Evolutionary conservation across 2,113 vertebrate genomes (phyloP), one percentile per base, ranked within the genome.

Genomic region (Myiozetetes cayanensis): DNA sequence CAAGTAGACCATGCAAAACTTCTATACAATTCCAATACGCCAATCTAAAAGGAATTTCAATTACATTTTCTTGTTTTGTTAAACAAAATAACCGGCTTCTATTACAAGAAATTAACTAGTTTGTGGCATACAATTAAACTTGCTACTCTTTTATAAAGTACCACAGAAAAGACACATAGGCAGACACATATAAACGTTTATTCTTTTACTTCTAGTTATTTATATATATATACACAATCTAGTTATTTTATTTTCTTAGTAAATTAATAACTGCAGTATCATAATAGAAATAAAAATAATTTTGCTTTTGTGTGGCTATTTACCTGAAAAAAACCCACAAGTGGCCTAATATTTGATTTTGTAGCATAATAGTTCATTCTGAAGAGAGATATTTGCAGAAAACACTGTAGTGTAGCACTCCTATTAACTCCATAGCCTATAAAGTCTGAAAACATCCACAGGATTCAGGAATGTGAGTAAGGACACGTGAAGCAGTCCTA

Each of bases 401-500:
- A 63, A 47, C 39, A 14, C 22, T 12, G 15, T 7, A 67, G n/a
- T 7, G 4, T 10, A 31, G 14, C 4, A 2, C 30, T 80, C 53
- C 35, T 56, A 14, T 33, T 37, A 66, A 4, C n/a, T 27, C 41
- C 3, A 11, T 0, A 30, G 10, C 27, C 37, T 17, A 11, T 22
- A 2, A 62, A 62, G 37, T 19, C n/a, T 41, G 30, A 47, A 71
- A 37, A 37, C 16, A 27, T 30, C 8, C 31, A 12, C 3, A 8
- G 30, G 8, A 16, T 25, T 4, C 4, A 22, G 52, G n/a, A 84
- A 39, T 8, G 4, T 0, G 10, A 50, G 31, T 10, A 19, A 37
- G 37, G 41, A 17, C 33, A 15, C 1, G 1, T 0, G 16, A 43
- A 47, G 52, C 3, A 1, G 52, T 14, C 24, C 41, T 17, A 2